Base-by-base conservation (phyloP, 1,140 invertebrate genomes). In the Heliconius hewitsoni region DNA sequence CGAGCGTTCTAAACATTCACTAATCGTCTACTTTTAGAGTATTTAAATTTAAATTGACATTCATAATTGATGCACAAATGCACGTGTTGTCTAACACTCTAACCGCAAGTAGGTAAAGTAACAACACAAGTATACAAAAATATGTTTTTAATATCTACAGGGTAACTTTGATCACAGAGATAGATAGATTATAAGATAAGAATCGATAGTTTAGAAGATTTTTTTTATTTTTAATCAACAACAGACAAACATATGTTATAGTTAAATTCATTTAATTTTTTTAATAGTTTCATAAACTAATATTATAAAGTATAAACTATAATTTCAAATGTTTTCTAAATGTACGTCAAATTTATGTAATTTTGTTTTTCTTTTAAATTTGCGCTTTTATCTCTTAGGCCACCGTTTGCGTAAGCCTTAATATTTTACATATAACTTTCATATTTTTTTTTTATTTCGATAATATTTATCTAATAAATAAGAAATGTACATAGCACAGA, bases 21-120 rank as follows among this genome's bases (percentile, higher is more conserved):
- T 30, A 74, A 80, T 66, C 76, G 78, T 75, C 46, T 78, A 74
- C 60, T 39, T 77, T 84, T 84, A 86, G 77, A 78, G 50, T 81
- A 74, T 84, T 83, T 73, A 84, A 86, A 82, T 81, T 85, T 80
- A 85, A 90, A 90, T 90, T 90, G 89, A 90, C 89, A 85, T 84
- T 83, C 71, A 82, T 89, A 90, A 89, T 90, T 89, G 86, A 85
- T 84, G 74, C 74, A 70, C 60, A 70, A 27, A 66, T 66, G 60
- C 60, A 66, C 57, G 57, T 60, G 57, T 60, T 23, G 8, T 27
- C 57, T 60, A 60, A 60, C 60, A 66, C 13, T 66, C 60, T 66
- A 66, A 27, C n/a, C 23, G 60, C 23, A 66, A 66, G 60, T 66
- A 66, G 30, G 60, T 66, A 66, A 11, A 66, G 71, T 42, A n/a